Evolutionary conservation across 2,797 vertebrate species (phyloP).

Genomic region (Paguma larvata): DNA sequence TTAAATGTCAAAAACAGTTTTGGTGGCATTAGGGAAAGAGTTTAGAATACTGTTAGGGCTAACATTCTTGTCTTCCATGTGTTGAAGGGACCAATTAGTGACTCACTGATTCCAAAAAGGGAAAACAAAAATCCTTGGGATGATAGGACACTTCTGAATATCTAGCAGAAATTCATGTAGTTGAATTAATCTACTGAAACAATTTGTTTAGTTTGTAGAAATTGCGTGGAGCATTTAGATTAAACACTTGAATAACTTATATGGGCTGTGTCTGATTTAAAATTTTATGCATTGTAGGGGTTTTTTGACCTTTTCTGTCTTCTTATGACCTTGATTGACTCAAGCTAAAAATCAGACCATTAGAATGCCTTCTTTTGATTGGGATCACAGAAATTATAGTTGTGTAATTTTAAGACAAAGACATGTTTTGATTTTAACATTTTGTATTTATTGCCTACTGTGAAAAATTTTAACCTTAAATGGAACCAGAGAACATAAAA

Average conservation of each 20-base stretch:
- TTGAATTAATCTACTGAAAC: background rate
- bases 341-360: background rate
- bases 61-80: background rate
- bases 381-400: background rate
- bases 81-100: background rate
- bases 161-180: background rate
- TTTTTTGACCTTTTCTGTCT: background rate
- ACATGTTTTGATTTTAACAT: background rate
- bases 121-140: background rate
- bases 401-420: background rate
- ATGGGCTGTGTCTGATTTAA: background rate
- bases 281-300: background rate
- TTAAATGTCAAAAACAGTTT: background rate
- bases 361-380: background rate
- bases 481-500: background rate
- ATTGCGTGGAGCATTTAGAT: background rate
- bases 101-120: background rate
- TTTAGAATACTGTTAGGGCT: background rate
- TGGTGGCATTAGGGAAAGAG: background rate
- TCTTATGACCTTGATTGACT: background rate
- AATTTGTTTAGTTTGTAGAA: constrained; percentile 37
- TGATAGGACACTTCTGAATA: background rate
- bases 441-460: background rate
- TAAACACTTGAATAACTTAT: constrained; percentile 31
- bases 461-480: background rate